Evolutionary conservation across 2,888 invertebrate genomes (phyloP).

Genomic region (Augochlorella aurata): DNA sequence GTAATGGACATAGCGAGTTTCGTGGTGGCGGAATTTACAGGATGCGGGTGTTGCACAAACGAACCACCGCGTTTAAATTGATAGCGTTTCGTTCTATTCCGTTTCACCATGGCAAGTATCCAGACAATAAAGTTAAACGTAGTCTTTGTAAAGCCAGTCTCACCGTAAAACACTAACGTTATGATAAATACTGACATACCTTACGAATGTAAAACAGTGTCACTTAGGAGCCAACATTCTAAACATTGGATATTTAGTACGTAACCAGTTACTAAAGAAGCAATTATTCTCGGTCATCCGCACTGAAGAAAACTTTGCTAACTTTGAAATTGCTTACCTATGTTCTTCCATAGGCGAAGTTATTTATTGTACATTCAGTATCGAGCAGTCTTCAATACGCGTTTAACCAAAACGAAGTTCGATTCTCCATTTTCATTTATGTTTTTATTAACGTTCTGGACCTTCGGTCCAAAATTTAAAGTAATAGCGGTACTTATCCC

Average conservation of each 20-base stretch:
- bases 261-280: not conserved
- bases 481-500: too few species aligned
- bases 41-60: slow-evolving; percentile 25
- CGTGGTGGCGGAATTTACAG: slow-evolving; percentile 42
- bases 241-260: not conserved
- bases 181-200: slow-evolving; percentile 29
- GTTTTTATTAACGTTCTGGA: too few species aligned
- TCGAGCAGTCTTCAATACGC: slow-evolving; percentile 14
- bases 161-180: slow-evolving; percentile 28
- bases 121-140: slow-evolving; percentile 57
- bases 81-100: slow-evolving; percentile 48
- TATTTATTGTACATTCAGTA: slow-evolving; percentile 22
- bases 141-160: slow-evolving; percentile 28
- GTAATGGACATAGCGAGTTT: slow-evolving; percentile 31
- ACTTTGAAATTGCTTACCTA: slow-evolving; percentile 17
- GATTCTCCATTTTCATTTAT: too few species aligned
- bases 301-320: not conserved
- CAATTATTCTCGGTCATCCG: not conserved
- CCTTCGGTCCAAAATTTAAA: too few species aligned
- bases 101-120: slow-evolving; percentile 53
- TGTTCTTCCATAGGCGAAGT: not conserved
- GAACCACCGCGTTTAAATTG: slow-evolving; percentile 47
- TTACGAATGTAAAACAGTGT: slow-evolving; percentile 11
- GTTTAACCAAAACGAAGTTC: not conserved
- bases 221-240: not conserved